phyloP scores from a whole-genome alignment of 2,797 vertebrate genomes.

The Scolopax bukidnonensis region DNA sequence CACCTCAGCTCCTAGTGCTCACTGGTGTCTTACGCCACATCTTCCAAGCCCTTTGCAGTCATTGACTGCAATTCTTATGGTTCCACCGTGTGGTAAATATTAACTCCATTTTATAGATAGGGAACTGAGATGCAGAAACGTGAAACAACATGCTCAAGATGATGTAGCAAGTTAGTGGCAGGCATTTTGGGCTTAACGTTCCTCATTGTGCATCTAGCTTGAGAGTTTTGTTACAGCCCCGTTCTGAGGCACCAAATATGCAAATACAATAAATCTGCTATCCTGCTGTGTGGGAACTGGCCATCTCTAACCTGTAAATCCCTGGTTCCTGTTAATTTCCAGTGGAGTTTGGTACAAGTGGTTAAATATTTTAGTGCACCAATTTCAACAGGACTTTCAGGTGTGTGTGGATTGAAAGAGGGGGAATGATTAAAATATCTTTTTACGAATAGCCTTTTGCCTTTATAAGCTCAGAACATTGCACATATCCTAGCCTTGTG shows the following conservation, averaged over 20 bases:
- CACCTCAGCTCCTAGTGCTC: not conserved
- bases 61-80: not conserved
- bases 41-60: not conserved
- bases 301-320: conserved; percentile 50
- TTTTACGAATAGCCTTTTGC: conserved; percentile 44
- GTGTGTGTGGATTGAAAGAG: not conserved
- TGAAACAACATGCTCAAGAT: not conserved
- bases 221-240: not conserved
- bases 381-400: conserved; percentile 47
- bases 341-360: conserved; percentile 33
- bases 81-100: conserved; percentile 29
- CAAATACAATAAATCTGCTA: conserved; percentile 10
- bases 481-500: not conserved
- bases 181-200: conserved; percentile 26
- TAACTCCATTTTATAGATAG: not conserved
- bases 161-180: conserved; percentile 10
- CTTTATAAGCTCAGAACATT: not conserved
- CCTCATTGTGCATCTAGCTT: not conserved
- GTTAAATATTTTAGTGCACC: conserved; percentile 52
- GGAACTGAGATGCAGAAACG: not conserved
- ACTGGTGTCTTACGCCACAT: not conserved
- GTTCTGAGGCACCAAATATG: conserved; percentile 9
- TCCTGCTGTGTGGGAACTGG: not conserved
- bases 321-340: conserved; percentile 28
- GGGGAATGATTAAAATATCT: not conserved